Evolutionary conservation across 2,888 invertebrate species (phyloP), one percentile per base, ranked within the genome.

Genomic region (Harmothoe impar): DNA sequence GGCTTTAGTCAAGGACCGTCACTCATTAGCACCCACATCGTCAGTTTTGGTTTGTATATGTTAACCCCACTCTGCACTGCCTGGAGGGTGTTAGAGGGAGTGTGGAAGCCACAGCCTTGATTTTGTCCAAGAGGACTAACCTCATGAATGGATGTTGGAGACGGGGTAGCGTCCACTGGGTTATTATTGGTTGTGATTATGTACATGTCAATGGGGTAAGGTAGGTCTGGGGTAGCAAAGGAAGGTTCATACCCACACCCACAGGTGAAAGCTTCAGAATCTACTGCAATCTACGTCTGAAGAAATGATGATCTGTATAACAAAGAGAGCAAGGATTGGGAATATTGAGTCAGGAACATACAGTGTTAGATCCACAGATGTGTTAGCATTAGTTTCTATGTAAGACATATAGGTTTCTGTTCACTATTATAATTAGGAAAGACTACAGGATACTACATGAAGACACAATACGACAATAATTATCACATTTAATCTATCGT

Each of bases 21-120:
- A 72, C 29, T n/a, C 29, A 72, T 72, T 29, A 72, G 31, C 72
- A 15, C 25, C 72, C 72, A 29, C 3, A 15, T 0, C 25, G 62
- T 72, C 72, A 72, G 72, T 72, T n/a, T 15, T 72, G 72, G 72
- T 72, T 68, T 52, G n/a, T 15, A n/a, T n/a, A 72, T 15, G 31
- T n/a, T 23, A 72, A 29, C 5, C n/a, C 72, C 72, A 72, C 31
- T 15, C 72, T 25, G 17, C 3, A 29, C 31, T 29, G 29, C 17
- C 25, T 72, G 5, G 25, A 29, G 31, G 72, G 29, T 72, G 25
- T 72, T 72, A 72, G 72, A 7, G 72, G 15, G 25, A 25, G 15
- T 72, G 3, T 72, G 29, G 62, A 62, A 62, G 62, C 62, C 23
- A 62, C 62, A 62, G 20, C 62, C 23, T 20, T n/a, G 62, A 15